A percentile compares a stretch with the other conserved stretches of the same genome.
phyloP scores from a whole-genome alignment of 2,113 vertebrate genomes.

The Boleophthalmus pectinirostris region DNA sequence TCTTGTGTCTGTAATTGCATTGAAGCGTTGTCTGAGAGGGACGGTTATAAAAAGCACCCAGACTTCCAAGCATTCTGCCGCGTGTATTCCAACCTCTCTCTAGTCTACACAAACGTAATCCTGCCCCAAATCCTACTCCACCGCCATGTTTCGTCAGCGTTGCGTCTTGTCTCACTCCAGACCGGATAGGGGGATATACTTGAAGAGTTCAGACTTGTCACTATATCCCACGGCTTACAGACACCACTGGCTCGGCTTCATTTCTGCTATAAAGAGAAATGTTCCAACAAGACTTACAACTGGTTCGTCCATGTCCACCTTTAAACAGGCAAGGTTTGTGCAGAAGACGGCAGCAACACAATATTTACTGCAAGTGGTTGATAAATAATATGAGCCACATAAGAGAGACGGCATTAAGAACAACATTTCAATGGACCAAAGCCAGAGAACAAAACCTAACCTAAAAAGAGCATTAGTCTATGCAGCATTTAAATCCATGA shows the following conservation, averaged over 20 bases:
- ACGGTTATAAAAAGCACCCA: constrained; percentile 11
- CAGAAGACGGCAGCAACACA: neutral
- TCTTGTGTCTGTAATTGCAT: constrained; percentile 32
- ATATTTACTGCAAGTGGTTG: no score
- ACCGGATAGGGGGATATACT: constrained; percentile 25
- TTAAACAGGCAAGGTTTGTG: constrained; percentile 1
- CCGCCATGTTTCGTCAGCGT: constrained; percentile 41
- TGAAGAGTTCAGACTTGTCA: constrained; percentile 24
- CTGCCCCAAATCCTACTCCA: constrained; percentile 18
- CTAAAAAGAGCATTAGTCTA: no score
- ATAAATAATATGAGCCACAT: neutral
- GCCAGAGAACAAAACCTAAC: no score
- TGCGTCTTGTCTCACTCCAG: constrained; percentile 26
- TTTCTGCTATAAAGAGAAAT: constrained; percentile 19
- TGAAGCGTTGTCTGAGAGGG: constrained; percentile 27
- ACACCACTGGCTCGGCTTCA: constrained; percentile 31
- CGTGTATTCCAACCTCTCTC: constrained; percentile 10
- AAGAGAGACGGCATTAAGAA: neutral
- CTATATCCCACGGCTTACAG: constrained; percentile 20
- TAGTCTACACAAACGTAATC: constrained; percentile 10
- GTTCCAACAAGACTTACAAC: constrained; percentile 3
- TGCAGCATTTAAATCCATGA: no score
- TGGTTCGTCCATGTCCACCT: neutral
- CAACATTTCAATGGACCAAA: no score
- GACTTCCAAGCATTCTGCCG: neutral